Conservation (phyloP, 2,113 vertebrate species). For the Solenodon paradoxus region DNA sequence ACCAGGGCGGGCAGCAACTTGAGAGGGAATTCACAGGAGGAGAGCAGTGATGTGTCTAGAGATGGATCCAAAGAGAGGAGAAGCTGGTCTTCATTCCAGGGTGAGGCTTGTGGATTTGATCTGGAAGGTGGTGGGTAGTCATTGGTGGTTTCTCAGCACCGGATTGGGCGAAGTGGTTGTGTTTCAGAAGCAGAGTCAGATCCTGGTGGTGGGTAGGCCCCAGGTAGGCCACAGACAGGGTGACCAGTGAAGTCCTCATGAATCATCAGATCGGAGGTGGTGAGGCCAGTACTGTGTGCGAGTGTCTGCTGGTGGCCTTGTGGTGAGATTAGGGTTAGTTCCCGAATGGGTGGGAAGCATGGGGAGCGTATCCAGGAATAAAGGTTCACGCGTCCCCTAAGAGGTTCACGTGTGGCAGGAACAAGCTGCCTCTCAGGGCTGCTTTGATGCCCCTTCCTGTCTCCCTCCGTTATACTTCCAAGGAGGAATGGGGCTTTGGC, state of each 20-base stretch:
- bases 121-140: background rate
- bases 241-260: background rate
- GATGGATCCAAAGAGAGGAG: background rate
- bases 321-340: background rate
- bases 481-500: background rate
- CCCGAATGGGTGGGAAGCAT: background rate
- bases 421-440: background rate
- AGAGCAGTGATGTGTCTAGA: background rate
- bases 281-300: background rate
- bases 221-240: background rate
- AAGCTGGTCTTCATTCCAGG: background rate
- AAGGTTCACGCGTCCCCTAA: background rate
- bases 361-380: background rate
- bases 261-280: background rate
- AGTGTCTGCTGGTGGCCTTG: background rate
- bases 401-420: background rate
- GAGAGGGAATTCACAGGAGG: background rate
- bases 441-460: background rate
- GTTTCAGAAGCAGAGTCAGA: background rate
- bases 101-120: background rate
- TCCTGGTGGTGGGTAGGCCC: background rate
- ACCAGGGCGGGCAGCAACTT: fast-evolving
- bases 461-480: background rate
- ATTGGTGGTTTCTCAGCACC: background rate
- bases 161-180: background rate